Evolutionary conservation across 2,797 vertebrate genomes (phyloP), one percentile per base, ranked within the genome.

Genomic region (Hybognathus amarus): DNA sequence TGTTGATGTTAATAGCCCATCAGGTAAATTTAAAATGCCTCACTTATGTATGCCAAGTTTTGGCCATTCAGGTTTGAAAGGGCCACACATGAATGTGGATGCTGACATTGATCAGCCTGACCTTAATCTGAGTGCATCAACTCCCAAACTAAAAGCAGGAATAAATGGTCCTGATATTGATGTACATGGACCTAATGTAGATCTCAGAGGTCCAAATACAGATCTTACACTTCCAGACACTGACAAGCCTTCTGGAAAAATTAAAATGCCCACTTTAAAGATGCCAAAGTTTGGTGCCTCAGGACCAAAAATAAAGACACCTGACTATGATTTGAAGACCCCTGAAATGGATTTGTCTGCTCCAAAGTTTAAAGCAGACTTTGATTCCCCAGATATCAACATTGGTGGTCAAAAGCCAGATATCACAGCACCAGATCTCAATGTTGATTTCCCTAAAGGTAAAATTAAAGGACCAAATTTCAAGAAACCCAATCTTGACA

Each of bases 201-300:
- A 79, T 18, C 2, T 84, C 5, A 88, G 79, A 38, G 61, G 70
- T 12, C 81, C 84, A 1, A 79, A 73, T 18, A 59, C 82, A 56
- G 47, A 77, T 33, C 6, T 85, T n/a, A 76, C 45, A 2, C 9
- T 76, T 45, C 85, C 87, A 52, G 27, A 85, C 2, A 40, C 85
- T 18, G 13, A 87, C 8, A 7, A 70, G 30, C 80, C 86, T 10
- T 88, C 87, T 0, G 88, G 85, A 36, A 93, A 90, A 85, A 18
- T 87, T 1, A 93, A 91, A 82, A 89, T 68, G 70, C 87, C 91
- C 52, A 87, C 13, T 61, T 77, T 93, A 50, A 90, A 90, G 18
- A 70, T 83, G 80, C 89, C 91, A 36, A 85, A 88, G 12, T 68
- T 87, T 69, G 75, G 79, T 17, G 6, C 90, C 13, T 90, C 91